These are phyloP conservation scores for Harpalus rufipes DNA, from an alignment of 2,888 invertebrate genomes.

Conservation along the genomic window DNA sequence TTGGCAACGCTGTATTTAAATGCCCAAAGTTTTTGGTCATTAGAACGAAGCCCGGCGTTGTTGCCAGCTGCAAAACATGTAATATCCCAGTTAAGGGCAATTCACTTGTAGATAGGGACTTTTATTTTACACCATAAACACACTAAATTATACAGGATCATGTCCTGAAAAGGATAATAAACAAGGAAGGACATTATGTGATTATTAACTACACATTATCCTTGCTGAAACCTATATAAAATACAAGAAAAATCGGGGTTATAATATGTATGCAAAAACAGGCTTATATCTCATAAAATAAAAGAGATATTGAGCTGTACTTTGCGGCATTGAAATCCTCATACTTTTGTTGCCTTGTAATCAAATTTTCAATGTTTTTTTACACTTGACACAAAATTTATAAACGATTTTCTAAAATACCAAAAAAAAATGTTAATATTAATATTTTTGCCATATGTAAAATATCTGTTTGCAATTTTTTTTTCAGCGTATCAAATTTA, in stretches of 20 bases:
- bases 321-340: background rate
- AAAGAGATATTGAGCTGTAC: background rate
- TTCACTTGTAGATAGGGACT: background rate
- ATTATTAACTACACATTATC: background rate
- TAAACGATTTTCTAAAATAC: too few species aligned
- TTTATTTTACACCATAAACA: background rate
- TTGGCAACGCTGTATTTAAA: conserved; percentile 70
- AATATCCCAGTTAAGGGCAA: conserved; percentile 15
- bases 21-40: conserved; percentile 71
- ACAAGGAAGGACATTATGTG: background rate
- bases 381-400: too few species aligned
- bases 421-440: too few species aligned
- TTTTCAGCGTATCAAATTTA: background rate
- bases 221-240: background rate
- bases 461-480: background rate
- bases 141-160: background rate
- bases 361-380: too few species aligned
- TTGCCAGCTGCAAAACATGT: conserved; percentile 56
- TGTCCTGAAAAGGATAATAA: background rate
- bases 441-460: too few species aligned
- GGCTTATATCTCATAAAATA: background rate
- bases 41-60: conserved; percentile 46
- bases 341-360: background rate
- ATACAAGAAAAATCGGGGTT: too few species aligned
- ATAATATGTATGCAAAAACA: too few species aligned